Conservation (phyloP, 2,888 invertebrate species). For the Chrysodeixis includens region DNA sequence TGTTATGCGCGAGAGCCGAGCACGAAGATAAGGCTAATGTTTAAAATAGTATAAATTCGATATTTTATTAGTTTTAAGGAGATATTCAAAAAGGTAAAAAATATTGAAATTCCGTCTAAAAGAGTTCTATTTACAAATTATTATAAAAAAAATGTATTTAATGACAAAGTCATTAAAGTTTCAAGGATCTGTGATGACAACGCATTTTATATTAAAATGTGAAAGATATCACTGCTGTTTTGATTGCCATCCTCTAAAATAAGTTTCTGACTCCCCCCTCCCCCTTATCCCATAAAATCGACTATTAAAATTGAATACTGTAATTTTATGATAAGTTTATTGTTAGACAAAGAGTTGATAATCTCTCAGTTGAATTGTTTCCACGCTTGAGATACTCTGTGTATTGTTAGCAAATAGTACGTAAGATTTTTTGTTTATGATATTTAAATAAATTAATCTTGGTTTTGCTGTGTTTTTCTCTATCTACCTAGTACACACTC, state of each 20-base stretch:
- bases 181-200: conserved; percentile 80
- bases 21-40: background rate
- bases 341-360: conserved; percentile 27
- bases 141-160: conserved; percentile 43
- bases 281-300: conserved; percentile 28
- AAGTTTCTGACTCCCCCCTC: conserved; percentile 29
- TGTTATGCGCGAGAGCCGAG: background rate
- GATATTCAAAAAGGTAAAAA: conserved; percentile 26
- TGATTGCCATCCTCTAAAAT: conserved; percentile 69
- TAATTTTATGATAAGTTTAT: conserved; percentile 7
- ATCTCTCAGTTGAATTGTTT: conserved; percentile 47
- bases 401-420: conserved; percentile 51
- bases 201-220: conserved; percentile 89
- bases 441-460: conserved; percentile 80
- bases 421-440: conserved; percentile 67
- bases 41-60: background rate
- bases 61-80: conserved; percentile 7
- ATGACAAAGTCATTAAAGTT: conserved; percentile 63
- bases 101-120: conserved; percentile 28
- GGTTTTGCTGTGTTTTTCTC: conserved; percentile 84
- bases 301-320: conserved; percentile 16
- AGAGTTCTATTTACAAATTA: conserved; percentile 33
- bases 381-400: conserved; percentile 45
- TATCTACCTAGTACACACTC: conserved; percentile 26
- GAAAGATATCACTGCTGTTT: conserved; percentile 74